Evolutionary conservation across 2,888 invertebrate genomes (phyloP).

Genomic region (Trichacis sp.): DNA sequence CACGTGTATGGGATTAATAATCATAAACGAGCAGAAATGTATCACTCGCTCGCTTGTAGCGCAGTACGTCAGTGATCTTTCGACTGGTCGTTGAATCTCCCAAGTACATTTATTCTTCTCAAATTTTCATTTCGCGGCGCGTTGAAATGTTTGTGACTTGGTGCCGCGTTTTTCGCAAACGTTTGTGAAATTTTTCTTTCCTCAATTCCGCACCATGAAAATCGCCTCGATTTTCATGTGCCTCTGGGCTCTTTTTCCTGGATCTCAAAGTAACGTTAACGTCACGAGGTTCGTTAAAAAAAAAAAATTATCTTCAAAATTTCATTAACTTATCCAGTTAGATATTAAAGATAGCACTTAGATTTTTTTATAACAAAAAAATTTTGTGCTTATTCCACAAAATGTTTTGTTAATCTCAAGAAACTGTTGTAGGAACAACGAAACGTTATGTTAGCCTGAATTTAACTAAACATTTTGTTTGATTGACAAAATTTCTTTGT

Average conservation of each 20-base stretch:
- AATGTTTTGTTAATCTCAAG: no score
- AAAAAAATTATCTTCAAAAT: not conserved
- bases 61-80: conserved; percentile 43
- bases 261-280: conserved; percentile 16
- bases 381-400: no score
- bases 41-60: conserved; percentile 36
- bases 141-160: conserved; percentile 37
- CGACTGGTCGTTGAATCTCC: conserved; percentile 37
- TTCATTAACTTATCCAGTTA: no score
- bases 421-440: no score
- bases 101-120: not conserved
- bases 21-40: conserved; percentile 39
- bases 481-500: conserved; percentile 5
- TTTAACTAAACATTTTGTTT: no score
- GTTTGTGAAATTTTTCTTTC: no score
- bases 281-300: conserved; percentile 24
- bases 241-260: conserved; percentile 23
- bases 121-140: conserved; percentile 9
- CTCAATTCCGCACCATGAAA: conserved; percentile 20
- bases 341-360: no score
- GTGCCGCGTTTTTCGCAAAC: not conserved
- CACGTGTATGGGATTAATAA: conserved; percentile 42
- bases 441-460: no score
- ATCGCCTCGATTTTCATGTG: conserved; percentile 17
- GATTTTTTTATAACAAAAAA: no score